Conservation (phyloP, 2,888 invertebrate genomes). For the Sericinus montela region DNA sequence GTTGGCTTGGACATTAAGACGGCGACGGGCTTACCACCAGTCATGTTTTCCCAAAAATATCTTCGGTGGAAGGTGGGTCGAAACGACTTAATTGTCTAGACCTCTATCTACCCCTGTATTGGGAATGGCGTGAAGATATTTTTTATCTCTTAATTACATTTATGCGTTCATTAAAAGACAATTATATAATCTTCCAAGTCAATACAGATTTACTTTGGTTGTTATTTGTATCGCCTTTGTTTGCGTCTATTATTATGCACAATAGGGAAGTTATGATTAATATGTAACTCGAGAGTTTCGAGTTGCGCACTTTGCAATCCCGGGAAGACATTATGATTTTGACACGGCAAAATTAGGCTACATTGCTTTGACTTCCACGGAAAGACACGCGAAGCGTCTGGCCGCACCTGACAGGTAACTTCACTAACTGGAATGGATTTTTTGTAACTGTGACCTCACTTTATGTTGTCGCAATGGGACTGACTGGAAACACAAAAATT, state of each 20-base stretch:
- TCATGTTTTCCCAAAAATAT: too few relatives aligned
- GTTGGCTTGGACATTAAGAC: too few relatives aligned
- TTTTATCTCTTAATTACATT: too few relatives aligned
- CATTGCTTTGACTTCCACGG: conserved; percentile 48
- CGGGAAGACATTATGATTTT: conserved; percentile 66
- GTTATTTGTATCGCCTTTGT: conserved; percentile 11
- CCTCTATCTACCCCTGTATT: too few relatives aligned
- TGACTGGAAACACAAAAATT: too few relatives aligned
- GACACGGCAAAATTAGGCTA: conserved; percentile 40
- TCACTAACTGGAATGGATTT: background rate
- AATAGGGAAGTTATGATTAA: conserved; percentile 35
- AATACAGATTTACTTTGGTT: background rate
- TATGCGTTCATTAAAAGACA: too few relatives aligned
- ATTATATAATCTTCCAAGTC: too few relatives aligned
- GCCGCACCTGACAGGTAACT: background rate
- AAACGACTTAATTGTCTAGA: too few relatives aligned
- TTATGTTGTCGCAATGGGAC: background rate
- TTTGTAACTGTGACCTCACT: background rate
- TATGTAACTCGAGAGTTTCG: conserved; percentile 54
- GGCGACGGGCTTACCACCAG: too few relatives aligned
- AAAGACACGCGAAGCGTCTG: conserved; percentile 50
- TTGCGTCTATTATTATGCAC: conserved; percentile 34
- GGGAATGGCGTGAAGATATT: too few relatives aligned
- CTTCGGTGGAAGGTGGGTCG: too few relatives aligned
- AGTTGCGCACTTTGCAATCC: conserved; percentile 52